These are phyloP conservation scores for Philonicus albiceps DNA, from an alignment of 2,888 invertebrate species.

Conservation along the genomic window DNA sequence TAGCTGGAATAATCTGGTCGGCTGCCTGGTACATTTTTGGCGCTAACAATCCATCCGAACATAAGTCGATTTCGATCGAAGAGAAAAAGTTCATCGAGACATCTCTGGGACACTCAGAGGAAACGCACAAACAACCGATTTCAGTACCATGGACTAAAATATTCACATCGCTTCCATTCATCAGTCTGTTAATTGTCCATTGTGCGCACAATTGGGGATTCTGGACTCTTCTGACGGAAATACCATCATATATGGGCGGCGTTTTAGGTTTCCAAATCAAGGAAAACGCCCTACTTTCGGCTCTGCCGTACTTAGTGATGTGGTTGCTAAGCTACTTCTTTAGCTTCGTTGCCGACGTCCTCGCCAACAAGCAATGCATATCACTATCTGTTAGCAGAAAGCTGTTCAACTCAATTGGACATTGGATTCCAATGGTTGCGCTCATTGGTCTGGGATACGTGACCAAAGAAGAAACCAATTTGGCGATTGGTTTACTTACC, in stretches of 20 bases:
- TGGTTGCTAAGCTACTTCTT: constrained; percentile 76
- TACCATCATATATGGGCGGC: constrained; percentile 80
- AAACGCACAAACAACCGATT: constrained; percentile 53
- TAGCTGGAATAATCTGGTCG: constrained; percentile 70
- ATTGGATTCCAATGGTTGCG: constrained; percentile 74
- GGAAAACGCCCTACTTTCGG: constrained; percentile 74
- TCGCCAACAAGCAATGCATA: constrained; percentile 57
- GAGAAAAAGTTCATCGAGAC: constrained; percentile 75
- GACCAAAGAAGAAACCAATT: constrained; percentile 55
- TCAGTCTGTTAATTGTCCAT: constrained; percentile 76
- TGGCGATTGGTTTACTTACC: constrained; percentile 73
- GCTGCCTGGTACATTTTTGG: constrained; percentile 70
- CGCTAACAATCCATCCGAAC: constrained; percentile 70
- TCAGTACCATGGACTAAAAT: constrained; percentile 79
- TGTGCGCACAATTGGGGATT: constrained; percentile 80
- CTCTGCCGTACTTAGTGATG: constrained; percentile 77
- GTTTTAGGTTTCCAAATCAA: constrained; percentile 77
- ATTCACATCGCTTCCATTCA: constrained; percentile 77
- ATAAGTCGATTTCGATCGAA: constrained; percentile 68
- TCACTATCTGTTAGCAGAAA: constrained; percentile 62
- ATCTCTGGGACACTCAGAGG: constrained; percentile 65
- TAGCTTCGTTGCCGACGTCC: constrained; percentile 70
- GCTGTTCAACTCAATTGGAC: constrained; percentile 68
- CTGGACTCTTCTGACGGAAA: constrained; percentile 83
- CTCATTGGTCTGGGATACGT: constrained; percentile 71